These are phyloP conservation scores for Sarcophaga subvicina DNA, from an alignment of 2,888 invertebrate species.

Conservation along the genomic window DNA sequence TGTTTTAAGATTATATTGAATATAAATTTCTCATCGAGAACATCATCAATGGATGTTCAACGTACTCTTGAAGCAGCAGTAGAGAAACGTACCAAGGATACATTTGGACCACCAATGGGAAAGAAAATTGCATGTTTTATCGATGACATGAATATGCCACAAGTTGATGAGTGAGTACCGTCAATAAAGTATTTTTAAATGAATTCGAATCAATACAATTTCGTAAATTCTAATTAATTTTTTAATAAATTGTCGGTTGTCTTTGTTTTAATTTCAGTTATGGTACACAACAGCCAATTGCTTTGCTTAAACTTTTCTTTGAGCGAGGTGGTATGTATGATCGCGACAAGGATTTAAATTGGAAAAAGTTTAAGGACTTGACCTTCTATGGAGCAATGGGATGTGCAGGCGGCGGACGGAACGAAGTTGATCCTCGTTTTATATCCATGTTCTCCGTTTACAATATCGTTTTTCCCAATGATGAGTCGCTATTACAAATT, in stretches of 20 bases:
- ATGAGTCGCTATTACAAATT: slow-evolving; percentile 89
- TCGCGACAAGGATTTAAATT: slow-evolving; percentile 92
- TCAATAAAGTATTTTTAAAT: no score
- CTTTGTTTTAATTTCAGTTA: slow-evolving; percentile 82
- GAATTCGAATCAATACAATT: no score
- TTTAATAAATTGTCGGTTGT: no score
- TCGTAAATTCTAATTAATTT: no score
- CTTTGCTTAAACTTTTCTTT: slow-evolving; percentile 93
- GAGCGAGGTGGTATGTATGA: slow-evolving; percentile 95
- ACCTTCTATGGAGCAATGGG: slow-evolving; percentile 93
- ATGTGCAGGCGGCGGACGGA: slow-evolving; percentile 93
- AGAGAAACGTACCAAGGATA: slow-evolving; percentile 94
- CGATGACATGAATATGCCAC: slow-evolving; percentile 98
- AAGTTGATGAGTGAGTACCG: slow-evolving; percentile 83
- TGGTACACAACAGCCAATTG: slow-evolving; percentile 97
- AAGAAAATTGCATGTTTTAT: slow-evolving; percentile 95
- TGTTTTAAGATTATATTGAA: slow-evolving; percentile 86
- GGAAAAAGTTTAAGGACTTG: slow-evolving; percentile 92
- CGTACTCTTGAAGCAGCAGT: slow-evolving; percentile 92
- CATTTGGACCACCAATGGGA: slow-evolving; percentile 94
- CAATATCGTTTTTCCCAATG: slow-evolving; percentile 92
- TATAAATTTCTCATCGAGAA: slow-evolving; percentile 95
- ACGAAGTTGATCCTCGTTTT: slow-evolving; percentile 95
- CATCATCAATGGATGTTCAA: slow-evolving; percentile 95
- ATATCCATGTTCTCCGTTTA: slow-evolving; percentile 94